Evolutionary conservation across 2,113 vertebrate species (phyloP).

Genomic region (Centropus bengalensis): DNA sequence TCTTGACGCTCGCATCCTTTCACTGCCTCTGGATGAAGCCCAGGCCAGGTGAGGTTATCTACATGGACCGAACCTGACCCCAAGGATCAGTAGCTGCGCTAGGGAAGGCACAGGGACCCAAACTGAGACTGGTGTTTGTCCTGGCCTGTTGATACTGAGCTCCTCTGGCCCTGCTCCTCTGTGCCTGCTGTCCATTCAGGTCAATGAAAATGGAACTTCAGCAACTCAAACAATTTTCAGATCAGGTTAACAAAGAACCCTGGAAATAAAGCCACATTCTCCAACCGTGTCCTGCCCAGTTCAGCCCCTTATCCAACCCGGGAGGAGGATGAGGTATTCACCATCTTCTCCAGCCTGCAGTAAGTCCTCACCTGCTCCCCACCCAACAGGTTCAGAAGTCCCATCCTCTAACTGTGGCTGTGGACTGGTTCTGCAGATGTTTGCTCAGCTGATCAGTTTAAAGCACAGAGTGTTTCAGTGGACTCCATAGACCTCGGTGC

Average conservation of each 20-base stretch:
- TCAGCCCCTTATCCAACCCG: background rate
- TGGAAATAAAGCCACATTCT: background rate
- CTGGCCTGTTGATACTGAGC: background rate
- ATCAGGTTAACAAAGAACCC: background rate
- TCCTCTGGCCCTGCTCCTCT: background rate
- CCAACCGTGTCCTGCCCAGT: background rate
- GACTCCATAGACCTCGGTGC: background rate
- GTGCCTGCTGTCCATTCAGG: too few relatives aligned
- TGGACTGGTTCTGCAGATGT: background rate
- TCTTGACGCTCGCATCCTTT: background rate
- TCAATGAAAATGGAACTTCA: background rate
- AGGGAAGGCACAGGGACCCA: background rate
- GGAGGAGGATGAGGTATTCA: background rate
- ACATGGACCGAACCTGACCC: background rate
- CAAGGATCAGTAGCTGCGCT: background rate
- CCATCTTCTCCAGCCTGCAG: background rate
- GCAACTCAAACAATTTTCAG: rapidly evolving
- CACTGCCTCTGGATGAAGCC: background rate
- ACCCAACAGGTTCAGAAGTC: background rate
- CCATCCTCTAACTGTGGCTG: background rate
- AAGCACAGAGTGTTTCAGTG: background rate
- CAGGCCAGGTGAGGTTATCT: background rate
- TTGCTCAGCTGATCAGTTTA: background rate
- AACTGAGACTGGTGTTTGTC: background rate
- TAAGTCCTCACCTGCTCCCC: background rate